phyloP scores from a whole-genome alignment of 2,888 invertebrate species.

The Pyrochroa serraticornis region DNA sequence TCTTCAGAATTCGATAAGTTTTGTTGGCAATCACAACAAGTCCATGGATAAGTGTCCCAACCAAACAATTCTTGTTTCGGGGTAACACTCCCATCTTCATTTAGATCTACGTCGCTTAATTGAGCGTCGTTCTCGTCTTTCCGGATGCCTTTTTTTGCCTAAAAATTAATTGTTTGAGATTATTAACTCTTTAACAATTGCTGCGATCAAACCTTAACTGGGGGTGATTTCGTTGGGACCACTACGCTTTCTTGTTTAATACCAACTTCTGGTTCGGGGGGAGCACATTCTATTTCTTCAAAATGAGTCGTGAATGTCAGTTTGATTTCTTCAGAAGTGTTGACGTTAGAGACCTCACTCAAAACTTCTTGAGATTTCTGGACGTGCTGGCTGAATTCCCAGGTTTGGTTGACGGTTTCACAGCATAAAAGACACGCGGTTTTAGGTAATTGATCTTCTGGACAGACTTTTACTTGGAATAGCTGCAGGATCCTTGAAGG shows the following conservation, averaged over 20 bases:
- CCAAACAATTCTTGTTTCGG: conserved; percentile 49
- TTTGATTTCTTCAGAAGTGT: conserved; percentile 3
- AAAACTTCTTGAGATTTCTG: conserved; percentile 54
- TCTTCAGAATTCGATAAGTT: conserved; percentile 59
- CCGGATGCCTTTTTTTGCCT: conserved; percentile 15
- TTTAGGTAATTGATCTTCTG: conserved; percentile 51
- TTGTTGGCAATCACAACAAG: conserved; percentile 61
- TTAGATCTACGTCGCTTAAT: conserved; percentile 45
- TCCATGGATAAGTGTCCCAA: conserved; percentile 61
- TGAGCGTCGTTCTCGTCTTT: conserved; percentile 27
- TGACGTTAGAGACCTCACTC: conserved; percentile 4
- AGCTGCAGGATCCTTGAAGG: conserved; percentile 50
- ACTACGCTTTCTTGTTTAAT: conserved; percentile 9
- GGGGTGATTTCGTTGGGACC: background rate
- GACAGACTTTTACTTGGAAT: conserved; percentile 53
- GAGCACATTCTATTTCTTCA: conserved; percentile 9
- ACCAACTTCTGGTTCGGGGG: background rate
- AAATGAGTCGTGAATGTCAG: background rate
- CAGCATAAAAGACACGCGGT: conserved; percentile 52
- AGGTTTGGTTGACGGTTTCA: conserved; percentile 52
- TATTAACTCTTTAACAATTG: background rate
- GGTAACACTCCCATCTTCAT: conserved; percentile 53
- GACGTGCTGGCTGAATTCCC: conserved; percentile 54
- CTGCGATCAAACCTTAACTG: background rate
- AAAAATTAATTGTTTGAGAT: conserved; percentile 2